Conservation (phyloP, 92 coral and sea anemone species). For the Palythoa heliodiscus region DNA sequence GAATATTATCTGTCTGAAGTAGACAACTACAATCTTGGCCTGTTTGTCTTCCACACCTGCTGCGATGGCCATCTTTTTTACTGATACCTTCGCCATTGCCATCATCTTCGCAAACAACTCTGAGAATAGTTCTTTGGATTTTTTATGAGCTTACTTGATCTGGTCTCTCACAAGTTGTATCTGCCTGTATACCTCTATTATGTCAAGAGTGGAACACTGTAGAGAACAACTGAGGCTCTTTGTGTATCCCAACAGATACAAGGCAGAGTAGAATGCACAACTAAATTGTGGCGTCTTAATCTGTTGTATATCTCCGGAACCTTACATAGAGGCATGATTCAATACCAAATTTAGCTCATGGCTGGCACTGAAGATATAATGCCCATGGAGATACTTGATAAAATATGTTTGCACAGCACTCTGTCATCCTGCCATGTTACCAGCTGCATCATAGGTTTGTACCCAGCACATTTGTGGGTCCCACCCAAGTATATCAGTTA, state of each 20-base stretch:
- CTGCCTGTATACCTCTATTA: slow-evolving; percentile 53
- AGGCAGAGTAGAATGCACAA: no score
- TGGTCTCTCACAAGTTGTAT: slow-evolving; percentile 50
- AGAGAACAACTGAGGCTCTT: no score
- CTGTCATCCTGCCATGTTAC: slow-evolving; percentile 60
- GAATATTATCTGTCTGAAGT: slow-evolving; percentile 40
- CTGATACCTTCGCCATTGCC: slow-evolving; percentile 35
- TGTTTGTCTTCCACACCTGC: slow-evolving; percentile 64
- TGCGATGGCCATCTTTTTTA: slow-evolving; percentile 38
- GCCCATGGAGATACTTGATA: slow-evolving; percentile 52
- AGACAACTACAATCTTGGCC: slow-evolving; percentile 46
- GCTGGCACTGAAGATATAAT: slow-evolving; percentile 49
- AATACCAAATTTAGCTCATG: slow-evolving; percentile 54
- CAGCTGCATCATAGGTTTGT: slow-evolving; percentile 59
- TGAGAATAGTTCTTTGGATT: slow-evolving; percentile 40
- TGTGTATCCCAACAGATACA: no score
- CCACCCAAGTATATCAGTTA: slow-evolving; percentile 9
- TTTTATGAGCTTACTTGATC: slow-evolving; percentile 49
- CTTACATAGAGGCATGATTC: slow-evolving; percentile 49
- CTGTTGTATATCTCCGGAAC: slow-evolving; percentile 54
- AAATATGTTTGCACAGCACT: slow-evolving; percentile 53
- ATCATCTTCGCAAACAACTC: slow-evolving; percentile 49
- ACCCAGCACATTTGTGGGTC: slow-evolving; percentile 57
- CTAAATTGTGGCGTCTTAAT: no score
- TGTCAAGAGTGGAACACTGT: no score